These are phyloP conservation scores for Megaceryle torquata DNA, from an alignment of 2,113 vertebrate species.

Conservation along the genomic window DNA sequence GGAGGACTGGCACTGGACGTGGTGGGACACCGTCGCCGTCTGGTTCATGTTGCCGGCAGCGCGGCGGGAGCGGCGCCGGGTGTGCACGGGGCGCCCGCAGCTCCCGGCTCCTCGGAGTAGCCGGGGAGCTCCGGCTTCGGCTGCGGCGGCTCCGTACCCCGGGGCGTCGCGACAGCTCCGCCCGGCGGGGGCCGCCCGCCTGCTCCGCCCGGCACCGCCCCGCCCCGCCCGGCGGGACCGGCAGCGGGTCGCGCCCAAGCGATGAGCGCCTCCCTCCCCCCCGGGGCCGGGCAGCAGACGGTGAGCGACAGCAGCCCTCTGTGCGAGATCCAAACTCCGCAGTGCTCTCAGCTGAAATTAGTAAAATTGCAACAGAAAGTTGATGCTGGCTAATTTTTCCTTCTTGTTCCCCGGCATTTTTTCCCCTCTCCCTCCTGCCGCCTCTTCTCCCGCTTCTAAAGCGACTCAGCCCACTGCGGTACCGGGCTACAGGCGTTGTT, in stretches of 20 bases:
- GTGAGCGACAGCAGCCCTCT: neutral
- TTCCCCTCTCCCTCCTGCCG: neutral
- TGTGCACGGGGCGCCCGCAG: neutral
- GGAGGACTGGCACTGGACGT: conserved; percentile 83
- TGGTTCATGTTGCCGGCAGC: conserved; percentile 84
- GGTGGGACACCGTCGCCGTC: conserved; percentile 87
- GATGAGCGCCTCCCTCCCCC: too few species aligned
- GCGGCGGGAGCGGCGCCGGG: conserved; percentile 7
- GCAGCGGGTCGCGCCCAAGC: neutral
- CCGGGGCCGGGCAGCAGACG: neutral
- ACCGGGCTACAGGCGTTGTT: accelerated
- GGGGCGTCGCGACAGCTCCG: neutral
- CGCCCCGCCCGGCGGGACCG: neutral
- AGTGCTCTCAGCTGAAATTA: neutral
- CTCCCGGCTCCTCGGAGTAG: neutral
- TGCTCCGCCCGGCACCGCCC: neutral
- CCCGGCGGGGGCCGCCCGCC: neutral
- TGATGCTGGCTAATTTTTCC: neutral
- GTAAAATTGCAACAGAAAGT: neutral
- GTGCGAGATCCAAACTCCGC: neutral
- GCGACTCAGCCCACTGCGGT: neutral
- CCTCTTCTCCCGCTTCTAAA: neutral
- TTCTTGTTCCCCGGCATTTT: accelerated
- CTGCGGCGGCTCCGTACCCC: conserved; percentile 3
- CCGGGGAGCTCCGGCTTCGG: neutral